Evolutionary conservation across 2,888 invertebrate species (phyloP), one percentile per base, ranked within the genome.

Genomic region (Tuberolachnus salignus): DNA sequence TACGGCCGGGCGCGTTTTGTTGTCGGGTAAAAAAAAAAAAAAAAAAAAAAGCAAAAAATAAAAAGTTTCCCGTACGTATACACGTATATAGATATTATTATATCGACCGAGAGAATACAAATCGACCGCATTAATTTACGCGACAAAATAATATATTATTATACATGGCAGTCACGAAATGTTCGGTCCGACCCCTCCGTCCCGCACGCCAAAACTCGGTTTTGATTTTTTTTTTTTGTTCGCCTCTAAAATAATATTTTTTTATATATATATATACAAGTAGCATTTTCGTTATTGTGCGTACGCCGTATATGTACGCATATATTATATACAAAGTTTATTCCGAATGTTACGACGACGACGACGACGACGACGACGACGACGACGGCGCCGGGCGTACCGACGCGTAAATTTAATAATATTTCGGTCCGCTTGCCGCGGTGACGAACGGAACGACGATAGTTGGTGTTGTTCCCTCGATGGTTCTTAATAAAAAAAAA

Each of bases 161-260:
- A 71, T 34, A 34, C 6, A 34, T 69, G 63, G 70, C 51, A 53
- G 71, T 64, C 80, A 80, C 80, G 69, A 53, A 59, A 44, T 16
- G 61, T 78, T 78, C 59, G 55, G 44, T 61, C 11, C 26, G 8
- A 16, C 14, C 13, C 16, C 34, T 13, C 10, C 23, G 14, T 26
- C 34, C 3, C 3, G 6, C 34, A 6, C 34, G 34, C 34, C 3
- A 34, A 34, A 34, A 6, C 14, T 51, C 21, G 46, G 55, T 46
- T 57, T 0, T 21, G 9, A 11, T 53, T 53, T 42, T 21, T 46
- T 46, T 21, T 23, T 26, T 19, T n/a, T 34, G n/a, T 72, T 73
- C n/a, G 21, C 6, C 59, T 59, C 19, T 46, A 59, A 14, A 34
- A 34, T 34, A 34, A 34, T 34, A 34, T 4, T 34, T 4, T 34